Conservation (phyloP, 2,888 invertebrate species). For the Lamproptera curius region DNA sequence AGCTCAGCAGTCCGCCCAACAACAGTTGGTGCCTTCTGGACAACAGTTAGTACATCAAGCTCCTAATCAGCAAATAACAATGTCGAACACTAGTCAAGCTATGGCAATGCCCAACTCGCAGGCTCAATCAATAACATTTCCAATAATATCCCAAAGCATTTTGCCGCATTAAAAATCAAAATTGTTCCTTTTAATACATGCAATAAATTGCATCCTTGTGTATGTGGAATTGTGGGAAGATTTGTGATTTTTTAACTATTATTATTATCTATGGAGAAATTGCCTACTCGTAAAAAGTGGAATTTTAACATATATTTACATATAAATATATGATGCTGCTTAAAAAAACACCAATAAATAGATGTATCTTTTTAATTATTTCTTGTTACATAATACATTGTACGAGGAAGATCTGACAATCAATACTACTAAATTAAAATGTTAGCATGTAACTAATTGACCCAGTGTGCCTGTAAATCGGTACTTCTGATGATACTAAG, state of each 20-base stretch:
- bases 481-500: not conserved
- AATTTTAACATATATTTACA: too few species aligned
- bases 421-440: not conserved
- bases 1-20: conserved; percentile 64
- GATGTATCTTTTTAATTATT: conserved; percentile 1
- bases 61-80: conserved; percentile 69
- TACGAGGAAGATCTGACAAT: not conserved
- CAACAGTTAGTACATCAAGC: conserved; percentile 68
- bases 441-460: not conserved
- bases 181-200: not conserved
- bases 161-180: conserved; percentile 52
- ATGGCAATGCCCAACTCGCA: conserved; percentile 69
- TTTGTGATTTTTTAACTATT: conserved; percentile 7
- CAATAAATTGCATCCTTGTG: not conserved
- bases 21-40: conserved; percentile 58
- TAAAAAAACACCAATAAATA: too few species aligned
- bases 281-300: conserved; percentile 6
- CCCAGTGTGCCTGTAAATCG: not conserved
- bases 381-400: not conserved
- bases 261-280: not conserved
- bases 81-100: conserved; percentile 69
- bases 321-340: too few species aligned
- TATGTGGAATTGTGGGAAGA: conserved; percentile 12
- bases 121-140: conserved; percentile 67
- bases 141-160: conserved; percentile 71